Conservation (phyloP, 1,140 invertebrate species). For the Drosophila orena region DNA sequence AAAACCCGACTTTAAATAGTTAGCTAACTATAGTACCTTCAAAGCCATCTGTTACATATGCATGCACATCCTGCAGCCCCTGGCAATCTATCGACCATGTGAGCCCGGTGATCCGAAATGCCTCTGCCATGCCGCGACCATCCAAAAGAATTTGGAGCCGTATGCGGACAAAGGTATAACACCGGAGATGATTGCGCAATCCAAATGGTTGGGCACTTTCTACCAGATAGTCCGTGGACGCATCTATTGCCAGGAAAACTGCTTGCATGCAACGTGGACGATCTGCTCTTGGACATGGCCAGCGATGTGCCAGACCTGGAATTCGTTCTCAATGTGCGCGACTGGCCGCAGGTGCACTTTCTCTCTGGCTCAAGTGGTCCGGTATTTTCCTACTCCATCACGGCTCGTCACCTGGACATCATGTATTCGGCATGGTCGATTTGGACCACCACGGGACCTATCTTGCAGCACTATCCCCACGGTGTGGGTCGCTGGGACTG, state of each 20-base stretch:
- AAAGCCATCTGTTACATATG: no score
- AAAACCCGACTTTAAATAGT: background rate
- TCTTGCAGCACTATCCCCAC: background rate
- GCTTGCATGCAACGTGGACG: background rate
- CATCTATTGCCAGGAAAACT: background rate
- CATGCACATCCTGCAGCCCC: background rate
- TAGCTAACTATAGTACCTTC: background rate
- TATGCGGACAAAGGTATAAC: background rate
- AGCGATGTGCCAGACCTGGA: background rate
- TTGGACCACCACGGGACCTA: background rate
- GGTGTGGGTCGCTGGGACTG: background rate
- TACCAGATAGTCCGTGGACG: background rate
- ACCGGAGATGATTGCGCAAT: background rate
- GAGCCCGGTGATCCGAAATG: background rate
- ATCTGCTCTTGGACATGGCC: background rate
- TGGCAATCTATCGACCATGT: background rate
- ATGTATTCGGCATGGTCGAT: background rate
- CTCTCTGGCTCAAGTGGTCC: background rate
- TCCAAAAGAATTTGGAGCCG: background rate
- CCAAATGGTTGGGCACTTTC: background rate
- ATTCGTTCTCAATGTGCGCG: background rate
- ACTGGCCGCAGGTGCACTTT: background rate
- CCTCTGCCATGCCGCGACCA: background rate
- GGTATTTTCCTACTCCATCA: background rate
- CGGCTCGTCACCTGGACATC: background rate